These are phyloP conservation scores for Acrocephalus kingi DNA, from an alignment of 2,113 vertebrate species.

Conservation along the genomic window DNA sequence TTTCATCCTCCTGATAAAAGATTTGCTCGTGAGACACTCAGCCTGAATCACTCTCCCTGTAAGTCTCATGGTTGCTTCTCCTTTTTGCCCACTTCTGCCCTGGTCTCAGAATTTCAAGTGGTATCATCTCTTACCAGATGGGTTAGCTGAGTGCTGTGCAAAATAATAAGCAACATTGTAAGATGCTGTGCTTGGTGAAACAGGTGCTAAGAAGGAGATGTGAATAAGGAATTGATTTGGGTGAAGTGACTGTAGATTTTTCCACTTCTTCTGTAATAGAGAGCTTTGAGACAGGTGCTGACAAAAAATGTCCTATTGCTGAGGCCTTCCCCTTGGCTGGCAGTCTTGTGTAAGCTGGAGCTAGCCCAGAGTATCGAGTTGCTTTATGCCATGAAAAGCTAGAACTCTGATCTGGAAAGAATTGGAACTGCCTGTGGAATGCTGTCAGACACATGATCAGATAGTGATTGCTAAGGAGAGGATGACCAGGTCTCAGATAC, in stretches of 20 bases:
- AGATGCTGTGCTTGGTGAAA: not conserved
- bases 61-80: rapidly evolving
- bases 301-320: not conserved
- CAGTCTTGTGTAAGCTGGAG: not conserved
- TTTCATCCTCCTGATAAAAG: not conserved
- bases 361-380: conserved; percentile 17
- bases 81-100: not conserved
- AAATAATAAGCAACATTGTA: not conserved
- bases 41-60: rapidly evolving
- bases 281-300: conserved; percentile 49
- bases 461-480: not conserved
- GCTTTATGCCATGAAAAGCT: conserved; percentile 58
- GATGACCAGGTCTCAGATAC: not conserved
- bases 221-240: not conserved
- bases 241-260: not conserved
- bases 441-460: not conserved
- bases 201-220: not conserved
- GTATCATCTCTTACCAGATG: not conserved
- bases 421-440: conserved; percentile 60
- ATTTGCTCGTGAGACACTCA: not conserved
- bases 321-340: not conserved
- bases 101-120: not conserved
- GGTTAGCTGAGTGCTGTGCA: not conserved
- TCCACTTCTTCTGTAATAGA: conserved; percentile 12
- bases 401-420: conserved; percentile 80